Percentiles rank a stretch among this genome's conserved stretches.
These are phyloP conservation scores for Rhimphoctona megacephalus DNA, from an alignment of 2,888 invertebrate species.

Conservation along the genomic window DNA sequence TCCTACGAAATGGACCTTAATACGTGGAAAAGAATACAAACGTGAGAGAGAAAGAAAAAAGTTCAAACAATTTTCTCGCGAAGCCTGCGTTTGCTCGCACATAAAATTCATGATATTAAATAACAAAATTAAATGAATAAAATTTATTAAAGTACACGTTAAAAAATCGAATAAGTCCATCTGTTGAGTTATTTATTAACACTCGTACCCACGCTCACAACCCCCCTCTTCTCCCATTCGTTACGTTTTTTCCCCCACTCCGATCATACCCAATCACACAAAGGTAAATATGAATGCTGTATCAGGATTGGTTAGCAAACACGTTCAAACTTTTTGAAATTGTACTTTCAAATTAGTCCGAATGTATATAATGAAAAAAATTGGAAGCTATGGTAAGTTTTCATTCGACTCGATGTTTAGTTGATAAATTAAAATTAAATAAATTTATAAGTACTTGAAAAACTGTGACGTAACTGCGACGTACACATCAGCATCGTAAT, in stretches of 20 bases:
- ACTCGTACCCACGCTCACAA: neutral
- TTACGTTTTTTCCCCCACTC: neutral
- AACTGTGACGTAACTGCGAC: neutral
- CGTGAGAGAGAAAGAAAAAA: conserved; percentile 27
- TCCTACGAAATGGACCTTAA: conserved; percentile 30
- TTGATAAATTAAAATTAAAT: neutral
- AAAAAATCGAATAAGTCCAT: neutral
- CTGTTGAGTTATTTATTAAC: neutral
- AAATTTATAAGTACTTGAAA: no score
- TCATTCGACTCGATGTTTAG: no score
- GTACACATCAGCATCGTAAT: neutral
- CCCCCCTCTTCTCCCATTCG: neutral
- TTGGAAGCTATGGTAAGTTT: neutral
- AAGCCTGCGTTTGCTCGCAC: neutral
- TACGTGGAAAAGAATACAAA: conserved; percentile 45
- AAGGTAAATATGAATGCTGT: neutral
- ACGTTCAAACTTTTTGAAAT: neutral
- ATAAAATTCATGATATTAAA: neutral
- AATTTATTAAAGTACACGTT: neutral
- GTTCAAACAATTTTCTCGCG: conserved; percentile 4
- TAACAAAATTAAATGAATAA: neutral
- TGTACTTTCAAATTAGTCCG: neutral
- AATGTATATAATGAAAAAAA: neutral
- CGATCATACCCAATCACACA: neutral
- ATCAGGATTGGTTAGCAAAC: neutral